Evolutionary conservation across 2,888 invertebrate genomes (phyloP), one percentile per base, ranked within the genome.

Genomic region (Rotaria macrura): DNA sequence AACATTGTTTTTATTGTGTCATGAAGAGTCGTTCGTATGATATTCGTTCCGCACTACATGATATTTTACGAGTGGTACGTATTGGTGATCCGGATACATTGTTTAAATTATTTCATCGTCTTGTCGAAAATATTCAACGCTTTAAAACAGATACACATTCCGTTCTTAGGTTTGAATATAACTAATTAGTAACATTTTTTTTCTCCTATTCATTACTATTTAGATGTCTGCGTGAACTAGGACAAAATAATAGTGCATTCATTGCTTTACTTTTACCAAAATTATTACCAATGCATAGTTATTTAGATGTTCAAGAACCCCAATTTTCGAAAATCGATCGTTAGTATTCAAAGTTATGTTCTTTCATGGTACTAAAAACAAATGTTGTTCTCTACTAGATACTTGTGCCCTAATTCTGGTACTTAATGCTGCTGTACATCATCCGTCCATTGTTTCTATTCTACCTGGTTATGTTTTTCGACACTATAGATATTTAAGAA

Each of bases 11-110:
- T n/a, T n/a, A n/a, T n/a, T n/a, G n/a, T n/a, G n/a, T n/a, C n/a
- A n/a, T n/a, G n/a, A n/a, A n/a, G 74, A 79, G 74, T 79, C 74
- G 74, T 79, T 79, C 74, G 43, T 79, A 79, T 43, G 74, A 79
- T 40, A 79, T 79, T 25, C 74, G 74, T 79, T 79, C 74, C 40
- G 74, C 74, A 43, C n/a, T 79, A 23, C 74, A 79, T 79, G 74
- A 79, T 79, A 17, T 79, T 43, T 38, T 79, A 43, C 38, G 74
- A 43, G 74, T 79, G 14, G 74, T 79, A 79, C 38, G 43, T 9
- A 79, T 79, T 79, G 74, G 74, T 43, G 74, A 79, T 79, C 74
- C 74, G 7, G 43, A 38, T 25, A 79, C 74, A 79, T 79, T 79
- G 43, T 43, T 25, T 43, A 38, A 79, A 79, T n/a, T 79, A 9